Evolutionary conservation across 64 coral and sea anemone genomes (phyloP).

Genomic region (Stichodactyla mertensii): DNA sequence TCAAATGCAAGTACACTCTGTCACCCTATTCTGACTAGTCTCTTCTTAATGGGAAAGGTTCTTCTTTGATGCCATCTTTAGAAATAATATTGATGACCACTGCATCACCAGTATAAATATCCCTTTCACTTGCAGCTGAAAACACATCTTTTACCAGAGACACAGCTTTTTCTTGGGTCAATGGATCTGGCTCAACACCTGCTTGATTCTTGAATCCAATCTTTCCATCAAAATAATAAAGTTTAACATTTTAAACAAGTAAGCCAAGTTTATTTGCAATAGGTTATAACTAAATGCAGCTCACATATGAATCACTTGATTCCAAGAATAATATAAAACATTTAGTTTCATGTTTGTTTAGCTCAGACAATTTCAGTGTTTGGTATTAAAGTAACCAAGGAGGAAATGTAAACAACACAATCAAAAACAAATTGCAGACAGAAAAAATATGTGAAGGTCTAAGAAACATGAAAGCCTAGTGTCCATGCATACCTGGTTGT

Average conservation of each 20-base stretch:
- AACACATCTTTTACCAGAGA: slow-evolving; percentile 95
- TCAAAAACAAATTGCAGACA: neutral
- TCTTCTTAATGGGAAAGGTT: slow-evolving; percentile 85
- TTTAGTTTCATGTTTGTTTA: too few relatives aligned
- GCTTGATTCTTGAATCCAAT: slow-evolving; percentile 98
- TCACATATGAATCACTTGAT: too few relatives aligned
- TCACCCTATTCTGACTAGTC: slow-evolving; percentile 33
- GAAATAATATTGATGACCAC: slow-evolving; percentile 74
- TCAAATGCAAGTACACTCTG: neutral
- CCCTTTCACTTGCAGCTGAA: slow-evolving; percentile 83
- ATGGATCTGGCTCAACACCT: slow-evolving; percentile 63
- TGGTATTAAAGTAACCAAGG: too few relatives aligned
- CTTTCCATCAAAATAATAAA: slow-evolving; percentile 15
- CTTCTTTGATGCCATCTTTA: slow-evolving; percentile 86
- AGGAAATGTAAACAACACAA: too few relatives aligned
- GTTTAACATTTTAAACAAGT: neutral
- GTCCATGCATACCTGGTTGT: slow-evolving; percentile 75
- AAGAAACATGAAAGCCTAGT: neutral
- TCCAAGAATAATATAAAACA: too few relatives aligned
- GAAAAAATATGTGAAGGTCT: neutral
- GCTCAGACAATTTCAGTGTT: too few relatives aligned
- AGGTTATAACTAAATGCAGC: neutral
- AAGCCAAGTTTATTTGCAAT: neutral
- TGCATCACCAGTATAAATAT: slow-evolving; percentile 99
- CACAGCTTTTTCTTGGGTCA: slow-evolving; percentile 86